These are phyloP conservation scores for Naso thynnoides DNA, from an alignment of 2,797 vertebrate species.

Conservation along the genomic window DNA sequence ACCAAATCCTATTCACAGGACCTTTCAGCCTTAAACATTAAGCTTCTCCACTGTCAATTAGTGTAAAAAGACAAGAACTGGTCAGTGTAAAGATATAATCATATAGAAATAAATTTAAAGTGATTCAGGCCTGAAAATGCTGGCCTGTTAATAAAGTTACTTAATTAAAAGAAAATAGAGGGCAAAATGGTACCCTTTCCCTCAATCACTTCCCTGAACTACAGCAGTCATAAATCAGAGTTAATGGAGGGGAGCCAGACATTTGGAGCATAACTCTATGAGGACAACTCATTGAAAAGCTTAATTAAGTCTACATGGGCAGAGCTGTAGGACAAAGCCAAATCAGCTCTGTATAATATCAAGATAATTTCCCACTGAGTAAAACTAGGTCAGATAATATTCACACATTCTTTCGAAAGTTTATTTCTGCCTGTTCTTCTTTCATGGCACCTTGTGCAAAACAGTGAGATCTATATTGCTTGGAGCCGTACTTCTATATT, in stretches of 20 bases:
- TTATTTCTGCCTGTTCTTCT: conserved; percentile 22
- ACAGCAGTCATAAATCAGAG: conserved; percentile 62
- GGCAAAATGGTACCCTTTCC: conserved; percentile 24
- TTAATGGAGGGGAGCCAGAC: conserved; percentile 62
- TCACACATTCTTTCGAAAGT: conserved; percentile 44
- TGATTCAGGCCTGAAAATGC: conserved; percentile 23
- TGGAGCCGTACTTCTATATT: conserved; percentile 11
- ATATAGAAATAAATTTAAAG: conserved; percentile 51
- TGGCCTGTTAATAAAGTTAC: conserved; percentile 38
- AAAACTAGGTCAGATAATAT: conserved; percentile 61
- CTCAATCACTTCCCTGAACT: conserved; percentile 48
- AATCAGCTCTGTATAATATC: conserved; percentile 56
- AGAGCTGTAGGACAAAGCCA: conserved; percentile 55
- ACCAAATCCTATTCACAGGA: too few species aligned
- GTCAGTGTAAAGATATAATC: conserved; percentile 26
- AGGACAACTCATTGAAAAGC: conserved; percentile 69
- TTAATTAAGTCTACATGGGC: conserved; percentile 73
- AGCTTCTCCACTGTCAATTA: neutral
- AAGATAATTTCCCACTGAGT: conserved; percentile 61
- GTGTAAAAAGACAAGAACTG: conserved; percentile 16
- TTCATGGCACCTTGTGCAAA: neutral
- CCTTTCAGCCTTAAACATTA: conserved; percentile 29
- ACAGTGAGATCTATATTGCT: neutral
- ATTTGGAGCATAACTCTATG: conserved; percentile 60
- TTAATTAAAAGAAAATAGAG: conserved; percentile 9